phyloP scores from a whole-genome alignment of 2,113 vertebrate species.

The Pelecanus crispus region DNA sequence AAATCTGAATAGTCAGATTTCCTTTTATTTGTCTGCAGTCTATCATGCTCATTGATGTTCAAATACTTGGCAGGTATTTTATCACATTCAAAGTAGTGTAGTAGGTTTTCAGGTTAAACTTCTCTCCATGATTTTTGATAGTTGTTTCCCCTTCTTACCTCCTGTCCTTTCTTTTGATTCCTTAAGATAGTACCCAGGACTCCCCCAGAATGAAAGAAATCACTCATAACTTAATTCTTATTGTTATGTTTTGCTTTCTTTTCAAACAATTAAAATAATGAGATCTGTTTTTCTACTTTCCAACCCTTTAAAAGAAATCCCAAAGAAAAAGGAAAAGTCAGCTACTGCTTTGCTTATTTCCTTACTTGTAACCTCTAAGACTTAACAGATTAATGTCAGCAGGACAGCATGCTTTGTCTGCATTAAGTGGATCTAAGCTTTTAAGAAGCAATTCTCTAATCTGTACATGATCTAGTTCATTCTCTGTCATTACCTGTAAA shows the following conservation, averaged over 20 bases:
- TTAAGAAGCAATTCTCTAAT: constrained; percentile 39
- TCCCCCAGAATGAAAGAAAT: neutral
- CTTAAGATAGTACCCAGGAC: neutral
- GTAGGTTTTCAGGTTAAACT: neutral
- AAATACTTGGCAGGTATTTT: neutral
- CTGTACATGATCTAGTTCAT: neutral
- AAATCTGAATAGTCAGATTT: neutral
- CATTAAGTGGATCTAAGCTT: constrained; percentile 3
- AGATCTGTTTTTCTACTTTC: neutral
- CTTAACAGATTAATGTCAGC: neutral
- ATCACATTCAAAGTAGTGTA: neutral
- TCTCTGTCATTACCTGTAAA: constrained; percentile 51
- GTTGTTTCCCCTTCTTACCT: neutral
- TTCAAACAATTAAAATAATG: neutral
- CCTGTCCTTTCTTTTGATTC: neutral
- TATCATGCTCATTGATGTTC: neutral
- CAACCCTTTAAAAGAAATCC: neutral
- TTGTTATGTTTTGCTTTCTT: neutral
- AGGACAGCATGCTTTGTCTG: neutral
- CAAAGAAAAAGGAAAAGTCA: neutral
- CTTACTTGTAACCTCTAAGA: neutral
- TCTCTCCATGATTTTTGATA: neutral
- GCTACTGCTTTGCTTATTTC: neutral
- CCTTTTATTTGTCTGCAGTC: neutral
- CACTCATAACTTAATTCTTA: neutral